A percentile compares a stretch with the other conserved stretches of the same genome.
These are phyloP conservation scores for Dicerorhinus sumatrensis DNA, from an alignment of 2,113 vertebrate species.

Conservation along the genomic window DNA sequence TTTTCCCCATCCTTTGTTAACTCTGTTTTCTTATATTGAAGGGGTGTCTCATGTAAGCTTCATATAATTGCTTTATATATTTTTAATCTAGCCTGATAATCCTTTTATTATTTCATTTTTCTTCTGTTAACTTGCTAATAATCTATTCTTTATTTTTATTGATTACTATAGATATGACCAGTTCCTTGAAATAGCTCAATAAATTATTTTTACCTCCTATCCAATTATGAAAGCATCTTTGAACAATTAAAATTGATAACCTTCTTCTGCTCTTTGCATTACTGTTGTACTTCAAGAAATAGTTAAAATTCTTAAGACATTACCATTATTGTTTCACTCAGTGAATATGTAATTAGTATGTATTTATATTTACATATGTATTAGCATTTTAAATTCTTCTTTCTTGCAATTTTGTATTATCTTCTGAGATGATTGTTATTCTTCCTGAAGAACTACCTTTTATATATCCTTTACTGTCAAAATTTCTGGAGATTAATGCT, in stretches of 20 bases:
- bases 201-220: neutral
- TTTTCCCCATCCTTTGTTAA: neutral
- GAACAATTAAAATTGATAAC: neutral
- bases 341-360: neutral
- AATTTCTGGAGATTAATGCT: neutral
- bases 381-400: neutral
- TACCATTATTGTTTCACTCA: neutral
- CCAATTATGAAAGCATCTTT: neutral
- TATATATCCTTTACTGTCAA: neutral
- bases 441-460: neutral
- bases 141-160: neutral
- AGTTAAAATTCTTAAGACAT: neutral
- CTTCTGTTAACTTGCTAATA: neutral
- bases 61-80: neutral
- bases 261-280: neutral
- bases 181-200: neutral
- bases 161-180: neutral
- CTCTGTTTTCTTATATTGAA: neutral
- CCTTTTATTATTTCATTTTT: neutral
- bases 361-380: neutral
- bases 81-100: neutral
- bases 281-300: neutral
- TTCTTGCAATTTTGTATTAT: neutral
- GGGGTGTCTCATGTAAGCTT: neutral
- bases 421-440: neutral